Percentiles rank a stretch among this genome's conserved stretches.
Evolutionary conservation across 2,113 vertebrate species (phyloP).

Genomic region (Neolamprologus brichardi): DNA sequence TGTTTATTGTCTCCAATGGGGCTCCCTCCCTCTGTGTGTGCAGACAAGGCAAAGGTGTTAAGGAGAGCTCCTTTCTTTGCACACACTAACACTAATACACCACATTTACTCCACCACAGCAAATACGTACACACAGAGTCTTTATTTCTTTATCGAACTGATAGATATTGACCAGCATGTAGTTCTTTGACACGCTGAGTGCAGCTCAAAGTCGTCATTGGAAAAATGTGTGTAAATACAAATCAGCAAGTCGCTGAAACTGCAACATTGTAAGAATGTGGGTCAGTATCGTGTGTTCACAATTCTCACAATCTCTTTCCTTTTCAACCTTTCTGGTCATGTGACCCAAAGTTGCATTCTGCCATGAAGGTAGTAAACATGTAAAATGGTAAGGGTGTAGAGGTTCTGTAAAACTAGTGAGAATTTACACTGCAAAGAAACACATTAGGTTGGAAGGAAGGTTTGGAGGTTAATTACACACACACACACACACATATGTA

Average conservation of each 20-base stretch:
- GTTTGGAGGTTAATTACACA: background rate
- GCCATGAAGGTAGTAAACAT: background rate
- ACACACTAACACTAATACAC: background rate
- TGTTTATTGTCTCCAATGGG: slow-evolving; percentile 6
- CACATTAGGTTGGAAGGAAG: background rate
- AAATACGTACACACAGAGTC: background rate
- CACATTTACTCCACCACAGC: background rate
- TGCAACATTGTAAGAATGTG: background rate
- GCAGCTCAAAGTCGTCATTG: background rate
- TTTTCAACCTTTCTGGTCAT: background rate
- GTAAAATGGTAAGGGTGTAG: background rate
- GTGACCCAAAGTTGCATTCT: background rate
- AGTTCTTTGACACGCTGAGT: background rate
- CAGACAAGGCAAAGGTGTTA: slow-evolving; percentile 30
- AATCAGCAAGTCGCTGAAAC: background rate
- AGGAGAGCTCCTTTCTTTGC: background rate
- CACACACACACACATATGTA: background rate
- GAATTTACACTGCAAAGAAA: background rate
- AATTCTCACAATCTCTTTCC: background rate
- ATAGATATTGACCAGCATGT: background rate
- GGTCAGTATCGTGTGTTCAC: background rate
- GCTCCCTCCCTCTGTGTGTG: background rate
- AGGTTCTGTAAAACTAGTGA: background rate
- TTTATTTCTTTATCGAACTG: background rate
- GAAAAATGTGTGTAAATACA: background rate